Base-by-base conservation (phyloP, 1,140 invertebrate genomes). In the Drosophila ficusphila region DNA sequence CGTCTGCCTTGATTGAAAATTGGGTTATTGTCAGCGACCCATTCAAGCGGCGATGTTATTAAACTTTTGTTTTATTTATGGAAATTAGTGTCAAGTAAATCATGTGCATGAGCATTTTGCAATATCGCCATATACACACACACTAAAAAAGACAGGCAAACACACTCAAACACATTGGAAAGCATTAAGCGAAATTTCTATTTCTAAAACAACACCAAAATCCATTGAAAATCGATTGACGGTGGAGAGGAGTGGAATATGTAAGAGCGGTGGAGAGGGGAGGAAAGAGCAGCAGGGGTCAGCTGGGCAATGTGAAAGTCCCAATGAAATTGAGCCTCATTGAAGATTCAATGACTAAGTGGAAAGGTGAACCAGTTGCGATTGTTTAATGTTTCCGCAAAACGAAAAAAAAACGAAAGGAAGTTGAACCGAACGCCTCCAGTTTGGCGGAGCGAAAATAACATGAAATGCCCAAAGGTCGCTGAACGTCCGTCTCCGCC, bases 41-140 rank as follows among this genome's bases (percentile, higher is more conserved):
- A 75, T 79, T 65, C 46, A 62, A 58, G 73, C 46, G 60, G 36
- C 49, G 41, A 54, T 76, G 62, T 76, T 85, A 85, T 86, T 86
- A 83, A 85, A 76, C 65, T 68, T 51, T 76, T 79, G 69, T 89
- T 78, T 88, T 88, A 83, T 88, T 89, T 88, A 88, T 88, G 82
- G 82, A 88, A 88, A 88, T 88, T 89, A 89, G 78, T 88, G 83
- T 88, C 82, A 88, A 88, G 82, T 88, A 89, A 88, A 89, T 88
- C 82, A 71, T 88, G 82, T 88, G 74, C 47, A 88, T 81, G 72
- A 56, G 49, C 71, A 57, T 70, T 69, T 69, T 52, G 64, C 60
- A 47, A 58, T 64, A 64, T 64, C 21, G 29, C 48, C 44, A 49
- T 36, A 57, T 18, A 36, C 42, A 29, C 34, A 68, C 33, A 77